Percentiles rank a stretch among this genome's conserved stretches.
Evolutionary conservation across 2,888 invertebrate genomes (phyloP).

Genomic region (Odontocolon sp.): DNA sequence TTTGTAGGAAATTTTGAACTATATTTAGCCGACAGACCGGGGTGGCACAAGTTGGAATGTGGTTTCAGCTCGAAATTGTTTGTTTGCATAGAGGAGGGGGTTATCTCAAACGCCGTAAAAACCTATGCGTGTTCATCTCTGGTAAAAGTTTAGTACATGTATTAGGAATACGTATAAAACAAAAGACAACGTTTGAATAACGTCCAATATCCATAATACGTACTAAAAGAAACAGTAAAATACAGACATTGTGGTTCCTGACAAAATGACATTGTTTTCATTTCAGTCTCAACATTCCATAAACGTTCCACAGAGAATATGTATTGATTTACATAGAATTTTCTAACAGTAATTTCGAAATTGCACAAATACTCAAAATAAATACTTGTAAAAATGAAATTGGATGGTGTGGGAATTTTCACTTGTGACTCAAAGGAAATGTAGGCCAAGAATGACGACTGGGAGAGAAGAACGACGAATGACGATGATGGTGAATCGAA

Average conservation of each 20-base stretch:
- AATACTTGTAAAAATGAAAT: background rate
- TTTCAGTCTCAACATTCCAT: too few relatives aligned
- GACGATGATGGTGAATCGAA: constrained; percentile 8
- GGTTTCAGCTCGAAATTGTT: constrained; percentile 61
- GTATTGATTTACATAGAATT: too few relatives aligned
- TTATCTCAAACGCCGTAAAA: constrained; percentile 55
- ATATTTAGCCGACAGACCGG: constrained; percentile 51
- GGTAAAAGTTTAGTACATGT: background rate
- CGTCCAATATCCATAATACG: background rate
- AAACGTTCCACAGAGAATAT: too few relatives aligned
- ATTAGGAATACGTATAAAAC: background rate
- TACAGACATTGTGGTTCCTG: background rate
- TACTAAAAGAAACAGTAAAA: background rate
- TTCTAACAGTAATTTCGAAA: too few relatives aligned
- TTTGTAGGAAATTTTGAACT: constrained; percentile 50
- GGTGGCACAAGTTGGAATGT: constrained; percentile 59
- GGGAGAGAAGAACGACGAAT: background rate
- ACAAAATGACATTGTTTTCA: too few relatives aligned
- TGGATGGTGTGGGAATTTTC: background rate
- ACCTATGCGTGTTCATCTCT: constrained; percentile 18
- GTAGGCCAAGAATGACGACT: constrained; percentile 28
- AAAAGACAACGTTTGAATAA: constrained; percentile 13
- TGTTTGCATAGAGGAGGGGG: constrained; percentile 48
- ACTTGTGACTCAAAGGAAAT: constrained; percentile 9
- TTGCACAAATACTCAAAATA: too few relatives aligned